Conservation (phyloP, 2,888 invertebrate genomes). For the Drosophila neonasuta region DNA sequence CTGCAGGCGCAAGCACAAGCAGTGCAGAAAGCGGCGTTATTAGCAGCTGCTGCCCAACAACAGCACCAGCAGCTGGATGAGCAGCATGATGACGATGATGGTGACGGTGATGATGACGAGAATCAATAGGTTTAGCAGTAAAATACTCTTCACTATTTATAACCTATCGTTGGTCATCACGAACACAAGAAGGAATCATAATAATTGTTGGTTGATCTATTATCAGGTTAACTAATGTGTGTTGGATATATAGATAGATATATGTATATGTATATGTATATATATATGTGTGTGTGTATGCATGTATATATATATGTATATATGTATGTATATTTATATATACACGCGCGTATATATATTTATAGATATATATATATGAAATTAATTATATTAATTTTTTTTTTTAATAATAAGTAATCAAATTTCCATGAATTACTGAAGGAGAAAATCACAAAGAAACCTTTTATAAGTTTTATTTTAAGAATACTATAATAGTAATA, state of each 20-base stretch:
- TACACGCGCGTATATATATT: constrained; percentile 21
- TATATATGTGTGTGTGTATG: constrained; percentile 33
- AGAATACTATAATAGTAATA: constrained; percentile 53
- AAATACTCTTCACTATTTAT: constrained; percentile 76
- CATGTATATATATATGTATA: constrained; percentile 13
- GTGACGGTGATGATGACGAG: constrained; percentile 82
- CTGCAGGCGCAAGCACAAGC: constrained; percentile 79
- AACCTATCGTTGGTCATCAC: constrained; percentile 67
- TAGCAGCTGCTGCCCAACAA: constrained; percentile 81
- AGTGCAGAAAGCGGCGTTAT: constrained; percentile 81
- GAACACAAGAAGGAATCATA: constrained; percentile 54
- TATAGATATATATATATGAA: constrained; percentile 29
- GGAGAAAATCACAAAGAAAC: constrained; percentile 76
- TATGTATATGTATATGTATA: constrained; percentile 47
- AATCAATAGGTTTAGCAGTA: constrained; percentile 82
- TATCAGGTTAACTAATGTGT: constrained; percentile 65
- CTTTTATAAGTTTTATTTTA: constrained; percentile 75
- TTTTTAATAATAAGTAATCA: constrained; percentile 72
- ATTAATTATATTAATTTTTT: constrained; percentile 60
- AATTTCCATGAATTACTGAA: constrained; percentile 77
- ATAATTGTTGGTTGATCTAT: constrained; percentile 64
- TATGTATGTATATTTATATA: constrained; percentile 22
- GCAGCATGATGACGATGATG: constrained; percentile 82
- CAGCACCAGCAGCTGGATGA: constrained; percentile 80
- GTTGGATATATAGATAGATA: constrained; percentile 57